Base-by-base conservation (phyloP, 2,888 invertebrate species). In the Leucophora obtusa region DNA sequence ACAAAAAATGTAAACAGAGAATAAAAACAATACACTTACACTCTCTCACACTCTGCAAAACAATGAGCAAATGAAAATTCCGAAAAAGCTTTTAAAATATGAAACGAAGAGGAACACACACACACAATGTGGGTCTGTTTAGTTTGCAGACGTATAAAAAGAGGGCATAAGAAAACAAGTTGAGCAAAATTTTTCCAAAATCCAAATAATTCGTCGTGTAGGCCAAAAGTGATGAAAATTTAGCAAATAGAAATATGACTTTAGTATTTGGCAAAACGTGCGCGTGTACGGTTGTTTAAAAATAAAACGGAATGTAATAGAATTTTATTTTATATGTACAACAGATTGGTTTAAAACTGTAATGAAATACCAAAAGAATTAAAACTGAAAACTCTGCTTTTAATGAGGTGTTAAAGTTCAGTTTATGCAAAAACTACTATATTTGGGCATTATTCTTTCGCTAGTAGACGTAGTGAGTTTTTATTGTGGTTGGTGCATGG, bases 251-350 rank as follows among this genome's bases (percentile, higher is more conserved):
- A 51, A 83, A 76, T 71, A 79, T 82, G 84, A 82, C 82, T 75
- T 87, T 86, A 88, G 89, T 88, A 86, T 85, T 85, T 85, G 83
- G 85, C 82, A 84, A 85, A 85, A 82, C 86, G 88, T 86, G 83
- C 82, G 82, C 86, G 85, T 83, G 83, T 80, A 75, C 85, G 85
- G 87, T 85, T 79, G 69, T 59, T 56, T 71, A 28, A 54, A 54
- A 28, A 33, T 7, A 28, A 2, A 38, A 66, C 38, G 21, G 33
- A 63, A 35, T 10, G 15, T 53, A 21, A 10, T 54, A 47, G 56
- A 33, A 43, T 50, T 14, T 50, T 28, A 28, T 65, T 10, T 63
- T 17, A 63, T 47, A 53, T 51, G 63, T 58, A 38, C 17, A 35
- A 15, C 9, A 17, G 14, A 18, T 59, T 9, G 5, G 5, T 35